Percentiles rank a stretch among this genome's conserved stretches.
These are phyloP conservation scores for Homarus americanus DNA, from an alignment of 1,140 invertebrate species.

Conservation along the genomic window DNA sequence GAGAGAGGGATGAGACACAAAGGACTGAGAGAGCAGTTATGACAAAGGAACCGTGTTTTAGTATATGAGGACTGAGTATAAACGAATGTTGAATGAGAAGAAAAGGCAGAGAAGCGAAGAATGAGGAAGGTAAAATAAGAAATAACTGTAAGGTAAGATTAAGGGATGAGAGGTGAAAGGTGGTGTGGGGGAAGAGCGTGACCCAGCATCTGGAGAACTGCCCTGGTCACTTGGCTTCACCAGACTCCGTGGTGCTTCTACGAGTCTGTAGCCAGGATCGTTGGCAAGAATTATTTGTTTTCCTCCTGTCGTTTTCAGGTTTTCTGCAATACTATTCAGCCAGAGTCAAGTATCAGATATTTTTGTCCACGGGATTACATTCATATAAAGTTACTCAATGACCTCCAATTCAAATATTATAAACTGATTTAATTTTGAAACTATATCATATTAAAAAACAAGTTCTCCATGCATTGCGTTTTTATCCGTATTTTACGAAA, in stretches of 20 bases:
- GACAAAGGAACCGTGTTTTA: too few species aligned
- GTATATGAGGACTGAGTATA: too few species aligned
- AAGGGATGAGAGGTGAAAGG: not conserved
- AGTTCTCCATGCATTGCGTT: too few species aligned
- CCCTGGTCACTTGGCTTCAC: conserved; percentile 84
- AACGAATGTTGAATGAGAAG: too few species aligned
- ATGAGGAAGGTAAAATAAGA: too few species aligned
- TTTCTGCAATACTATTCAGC: not conserved
- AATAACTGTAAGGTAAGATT: not conserved
- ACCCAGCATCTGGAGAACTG: conserved; percentile 75
- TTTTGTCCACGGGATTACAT: not conserved
- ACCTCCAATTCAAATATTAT: not conserved
- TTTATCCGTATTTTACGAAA: too few species aligned
- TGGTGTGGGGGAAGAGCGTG: not conserved
- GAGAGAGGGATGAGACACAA: too few species aligned
- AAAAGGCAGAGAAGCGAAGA: too few species aligned
- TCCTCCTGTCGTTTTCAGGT: not conserved
- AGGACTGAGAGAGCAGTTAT: not conserved
- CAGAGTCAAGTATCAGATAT: not conserved
- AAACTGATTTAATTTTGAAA: not conserved
- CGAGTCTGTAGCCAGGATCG: not conserved
- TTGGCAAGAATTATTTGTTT: not conserved
- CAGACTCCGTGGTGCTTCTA: not conserved
- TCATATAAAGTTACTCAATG: not conserved
- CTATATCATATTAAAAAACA: too few species aligned